Evolutionary conservation across 2,888 invertebrate species (phyloP).

Genomic region (Vandiemenella viatica): DNA sequence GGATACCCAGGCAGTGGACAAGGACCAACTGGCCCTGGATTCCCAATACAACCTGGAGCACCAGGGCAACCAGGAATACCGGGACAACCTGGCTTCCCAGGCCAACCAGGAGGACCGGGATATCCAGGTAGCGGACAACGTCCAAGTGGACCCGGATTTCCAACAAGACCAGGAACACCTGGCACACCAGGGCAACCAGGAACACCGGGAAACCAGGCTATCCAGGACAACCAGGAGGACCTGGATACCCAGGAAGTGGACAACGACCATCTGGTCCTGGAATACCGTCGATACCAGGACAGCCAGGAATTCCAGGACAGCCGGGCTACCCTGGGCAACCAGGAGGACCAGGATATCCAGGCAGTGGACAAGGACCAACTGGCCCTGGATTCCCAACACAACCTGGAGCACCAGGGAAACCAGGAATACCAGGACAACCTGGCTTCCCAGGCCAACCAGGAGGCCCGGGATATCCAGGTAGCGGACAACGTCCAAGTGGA

Average conservation of each 20-base stretch:
- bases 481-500: constrained; percentile 2
- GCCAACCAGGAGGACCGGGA: constrained; percentile 2
- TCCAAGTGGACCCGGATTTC: constrained; percentile 19
- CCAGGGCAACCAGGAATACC: too few relatives aligned
- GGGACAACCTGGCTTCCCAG: too few relatives aligned
- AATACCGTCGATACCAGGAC: too few relatives aligned
- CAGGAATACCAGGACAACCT: constrained; percentile 21
- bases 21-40: too few relatives aligned
- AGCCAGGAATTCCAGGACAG: too few relatives aligned
- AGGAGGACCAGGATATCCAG: constrained; percentile 20
- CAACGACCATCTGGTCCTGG: too few relatives aligned
- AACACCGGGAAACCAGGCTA: constrained; percentile 12
- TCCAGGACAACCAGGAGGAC: constrained; percentile 17
- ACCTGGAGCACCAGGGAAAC: constrained; percentile 24
- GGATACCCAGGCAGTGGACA: too few relatives aligned
- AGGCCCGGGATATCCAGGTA: constrained; percentile 9
- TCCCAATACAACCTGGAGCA: too few relatives aligned
- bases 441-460: constrained; percentile 15
- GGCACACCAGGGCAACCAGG: constrained; percentile 8
- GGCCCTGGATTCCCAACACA: constrained; percentile 1
- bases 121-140: constrained; percentile 18
- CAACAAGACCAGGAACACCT: constrained; percentile 14
- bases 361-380: constrained; percentile 6
- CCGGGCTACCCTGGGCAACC: too few relatives aligned
- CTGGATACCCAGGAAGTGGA: constrained; percentile 21